A percentile compares a stretch with the other conserved stretches of the same genome.
Evolutionary conservation across 2,113 vertebrate species (phyloP).

Genomic region (Struthio camelus): DNA sequence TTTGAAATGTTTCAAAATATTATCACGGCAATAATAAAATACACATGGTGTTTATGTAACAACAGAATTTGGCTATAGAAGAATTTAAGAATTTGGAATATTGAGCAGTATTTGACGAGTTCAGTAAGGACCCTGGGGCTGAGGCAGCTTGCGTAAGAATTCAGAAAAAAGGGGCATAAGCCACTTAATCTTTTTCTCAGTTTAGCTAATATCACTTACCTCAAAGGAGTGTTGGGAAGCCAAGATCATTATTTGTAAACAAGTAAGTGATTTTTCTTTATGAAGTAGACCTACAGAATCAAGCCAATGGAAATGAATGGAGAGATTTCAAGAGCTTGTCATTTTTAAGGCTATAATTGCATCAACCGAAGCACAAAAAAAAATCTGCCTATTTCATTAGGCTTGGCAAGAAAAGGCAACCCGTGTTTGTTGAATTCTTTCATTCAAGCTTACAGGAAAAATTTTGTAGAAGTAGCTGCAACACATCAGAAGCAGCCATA

Average conservation of each 20-base stretch:
- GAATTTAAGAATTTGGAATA: neutral
- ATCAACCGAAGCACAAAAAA: neutral
- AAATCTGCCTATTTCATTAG: neutral
- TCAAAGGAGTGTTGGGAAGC: neutral
- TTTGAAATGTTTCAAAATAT: neutral
- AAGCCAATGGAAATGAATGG: neutral
- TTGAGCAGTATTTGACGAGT: neutral
- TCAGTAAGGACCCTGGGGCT: neutral
- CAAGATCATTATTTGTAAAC: neutral
- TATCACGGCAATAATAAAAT: neutral
- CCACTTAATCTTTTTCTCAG: neutral
- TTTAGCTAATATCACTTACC: neutral
- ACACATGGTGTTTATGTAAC: neutral
- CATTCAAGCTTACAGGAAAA: neutral
- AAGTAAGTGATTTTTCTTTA: neutral
- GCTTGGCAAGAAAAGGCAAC: neutral
- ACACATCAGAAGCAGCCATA: neutral
- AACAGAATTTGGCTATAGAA: neutral
- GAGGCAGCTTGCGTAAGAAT: neutral
- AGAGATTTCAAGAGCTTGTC: neutral
- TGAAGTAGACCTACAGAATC: neutral
- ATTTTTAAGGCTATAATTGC: neutral
- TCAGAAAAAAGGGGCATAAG: neutral
- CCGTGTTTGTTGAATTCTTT: neutral
- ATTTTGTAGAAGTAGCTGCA: neutral